Base-by-base conservation (phyloP, 2,888 invertebrate species). In the Cynaeus angustus region DNA sequence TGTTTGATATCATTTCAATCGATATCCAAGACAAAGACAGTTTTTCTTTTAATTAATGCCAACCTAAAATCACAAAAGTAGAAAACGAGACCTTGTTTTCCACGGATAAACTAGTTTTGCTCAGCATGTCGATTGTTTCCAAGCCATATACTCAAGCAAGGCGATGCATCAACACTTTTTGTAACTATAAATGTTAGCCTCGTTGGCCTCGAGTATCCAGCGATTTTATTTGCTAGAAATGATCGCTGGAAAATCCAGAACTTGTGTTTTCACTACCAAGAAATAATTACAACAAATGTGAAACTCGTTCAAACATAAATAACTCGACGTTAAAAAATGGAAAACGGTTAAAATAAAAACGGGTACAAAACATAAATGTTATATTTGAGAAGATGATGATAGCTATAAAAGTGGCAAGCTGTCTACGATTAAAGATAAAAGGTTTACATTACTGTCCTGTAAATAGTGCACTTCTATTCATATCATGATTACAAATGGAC, bases 161-260 rank as follows among this genome's bases (percentile, higher is more conserved):
- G 74, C 74, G 70, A 77, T 75, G 72, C 71, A 75, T 74, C 75
- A 78, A 72, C 72, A 72, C 74, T 74, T 77, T 78, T 76, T 77
- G 71, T 61, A 66, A 69, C 73, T 71, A 74, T 75, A 74, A 75
- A 77, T 74, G 71, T 74, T 70, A 62, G 67, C 58, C 68, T 70
- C 66, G 71, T 72, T 72, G 65, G 70, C 53, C 66, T 70, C 46
- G 64, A 62, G 58, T 66, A 72, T 67, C 56, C 68, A 61, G 58
- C 70, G 55, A 66, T 69, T 72, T 74, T 67, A 68, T 71, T 58
- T 66, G 62, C 33, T 64, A 52, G 53, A 59, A 65, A 58, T 68
- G 43, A 58, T 71, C 41, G 41, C 43, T 21, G 8, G 30, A 41
- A 56, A 65, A 58, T 68, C 48, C 41, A 43, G 30, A 55, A 10